These are phyloP conservation scores for Aphis craccivora DNA, from an alignment of 1,140 invertebrate species.

Conservation along the genomic window DNA sequence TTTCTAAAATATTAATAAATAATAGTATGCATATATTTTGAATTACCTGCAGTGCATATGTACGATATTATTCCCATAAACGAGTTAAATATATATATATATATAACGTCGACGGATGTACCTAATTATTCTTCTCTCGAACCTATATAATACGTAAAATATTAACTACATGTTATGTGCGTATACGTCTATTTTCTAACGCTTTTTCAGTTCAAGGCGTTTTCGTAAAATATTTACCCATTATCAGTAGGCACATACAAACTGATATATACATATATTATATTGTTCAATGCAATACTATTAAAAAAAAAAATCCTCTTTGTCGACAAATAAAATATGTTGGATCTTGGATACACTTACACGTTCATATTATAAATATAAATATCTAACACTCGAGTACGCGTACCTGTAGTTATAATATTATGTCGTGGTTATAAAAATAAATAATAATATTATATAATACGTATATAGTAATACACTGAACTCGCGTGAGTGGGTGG, in stretches of 20 bases:
- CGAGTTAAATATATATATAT: neutral
- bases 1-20: neutral
- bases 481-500: neutral
- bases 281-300: neutral
- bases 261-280: neutral
- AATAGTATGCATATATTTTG: neutral
- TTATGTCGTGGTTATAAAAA: neutral
- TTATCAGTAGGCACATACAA: neutral
- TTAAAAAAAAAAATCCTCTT: neutral
- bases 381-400: neutral
- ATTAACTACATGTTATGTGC: neutral
- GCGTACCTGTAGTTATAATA: neutral
- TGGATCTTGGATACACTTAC: neutral
- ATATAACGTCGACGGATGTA: neutral
- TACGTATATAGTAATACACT: neutral
- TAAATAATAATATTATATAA: neutral
- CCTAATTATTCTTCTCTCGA: constrained; percentile 16
- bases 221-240: neutral
- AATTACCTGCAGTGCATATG: neutral
- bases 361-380: neutral
- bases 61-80: neutral
- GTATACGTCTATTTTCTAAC: neutral
- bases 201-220: neutral
- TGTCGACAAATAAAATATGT: neutral
- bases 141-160: constrained; percentile 5